These are phyloP conservation scores for Azemiops feae DNA, from an alignment of 2,113 vertebrate species.

Conservation along the genomic window DNA sequence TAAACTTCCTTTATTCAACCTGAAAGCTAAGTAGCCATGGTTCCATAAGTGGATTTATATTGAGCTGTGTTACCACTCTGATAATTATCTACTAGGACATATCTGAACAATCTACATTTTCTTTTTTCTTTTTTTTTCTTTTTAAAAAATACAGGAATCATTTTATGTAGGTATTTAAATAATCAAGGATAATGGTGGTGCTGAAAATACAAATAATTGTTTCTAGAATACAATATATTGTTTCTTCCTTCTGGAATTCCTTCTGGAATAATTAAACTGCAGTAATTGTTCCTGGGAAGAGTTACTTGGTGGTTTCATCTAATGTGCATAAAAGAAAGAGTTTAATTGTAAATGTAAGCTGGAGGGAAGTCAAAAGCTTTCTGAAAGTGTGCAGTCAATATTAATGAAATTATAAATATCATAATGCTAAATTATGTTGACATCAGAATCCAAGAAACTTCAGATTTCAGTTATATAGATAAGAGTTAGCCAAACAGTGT, in stretches of 20 bases:
- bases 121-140: not conserved
- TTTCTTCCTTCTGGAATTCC: constrained; percentile 26
- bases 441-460: not conserved
- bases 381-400: not conserved
- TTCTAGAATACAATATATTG: not conserved
- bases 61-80: not conserved
- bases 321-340: not conserved
- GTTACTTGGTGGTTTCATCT: accelerated
- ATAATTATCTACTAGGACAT: not conserved
- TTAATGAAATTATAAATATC: not conserved
- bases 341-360: constrained; percentile 4
- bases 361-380: not conserved
- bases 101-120: too few relatives aligned
- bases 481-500: not conserved
- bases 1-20: not conserved
- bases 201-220: constrained; percentile 11
- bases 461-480: not conserved
- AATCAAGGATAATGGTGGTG: constrained; percentile 14
- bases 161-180: constrained; percentile 34
- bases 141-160: not conserved
- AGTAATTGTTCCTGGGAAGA: constrained; percentile 48
- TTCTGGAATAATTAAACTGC: constrained; percentile 14
- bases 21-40: not conserved
- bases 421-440: constrained; percentile 3
- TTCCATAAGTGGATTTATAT: not conserved